Percentiles rank a stretch among this genome's conserved stretches.
Evolutionary conservation across 1,140 invertebrate genomes (phyloP).

Genomic region (Microplitis mediator): DNA sequence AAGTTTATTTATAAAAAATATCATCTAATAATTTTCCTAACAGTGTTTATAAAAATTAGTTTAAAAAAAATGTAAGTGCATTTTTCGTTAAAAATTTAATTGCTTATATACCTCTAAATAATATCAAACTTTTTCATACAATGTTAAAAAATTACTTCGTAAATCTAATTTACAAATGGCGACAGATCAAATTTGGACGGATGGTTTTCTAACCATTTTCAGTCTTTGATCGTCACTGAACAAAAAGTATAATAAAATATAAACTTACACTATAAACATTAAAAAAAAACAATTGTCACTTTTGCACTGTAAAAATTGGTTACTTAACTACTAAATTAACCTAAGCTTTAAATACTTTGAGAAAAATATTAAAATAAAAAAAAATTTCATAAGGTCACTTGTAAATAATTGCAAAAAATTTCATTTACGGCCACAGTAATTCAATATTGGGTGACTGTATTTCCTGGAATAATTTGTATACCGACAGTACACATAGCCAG

Average conservation of each 20-base stretch:
- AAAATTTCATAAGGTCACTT: background rate
- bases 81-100: too few species aligned
- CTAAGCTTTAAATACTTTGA: too few species aligned
- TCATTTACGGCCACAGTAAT: constrained; percentile 70
- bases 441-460: constrained; percentile 88
- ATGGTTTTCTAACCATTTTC: constrained; percentile 41
- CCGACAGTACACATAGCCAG: constrained; percentile 81
- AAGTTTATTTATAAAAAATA: too few species aligned
- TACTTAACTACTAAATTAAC: too few species aligned
- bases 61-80: too few species aligned
- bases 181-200: constrained; percentile 47
- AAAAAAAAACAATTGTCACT: constrained; percentile 15
- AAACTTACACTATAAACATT: constrained; percentile 19
- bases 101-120: too few species aligned
- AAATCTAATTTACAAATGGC: too few species aligned
- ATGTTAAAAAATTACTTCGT: background rate
- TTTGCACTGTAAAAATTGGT: constrained; percentile 36
- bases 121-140: too few species aligned
- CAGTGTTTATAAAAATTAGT: too few species aligned
- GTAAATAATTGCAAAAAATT: background rate
- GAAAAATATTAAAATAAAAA: too few species aligned
- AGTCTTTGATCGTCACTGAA: constrained; percentile 43
- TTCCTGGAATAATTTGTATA: constrained; percentile 79
- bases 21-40: too few species aligned
- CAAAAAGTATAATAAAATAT: constrained; percentile 20